phyloP scores from a whole-genome alignment of 2,888 invertebrate species.

The Dinocampus coccinellae region DNA sequence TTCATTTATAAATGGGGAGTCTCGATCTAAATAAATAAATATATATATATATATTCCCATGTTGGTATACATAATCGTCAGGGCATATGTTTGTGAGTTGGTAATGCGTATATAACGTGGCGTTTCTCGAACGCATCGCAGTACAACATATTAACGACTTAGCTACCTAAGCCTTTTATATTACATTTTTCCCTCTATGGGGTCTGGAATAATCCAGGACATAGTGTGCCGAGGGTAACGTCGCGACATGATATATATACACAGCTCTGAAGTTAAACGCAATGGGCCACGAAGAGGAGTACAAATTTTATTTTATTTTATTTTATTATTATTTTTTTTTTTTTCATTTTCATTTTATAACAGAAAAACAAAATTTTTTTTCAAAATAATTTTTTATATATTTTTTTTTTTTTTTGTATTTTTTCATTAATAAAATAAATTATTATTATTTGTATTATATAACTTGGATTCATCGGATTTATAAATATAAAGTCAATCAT shows the following conservation, averaged over 20 bases:
- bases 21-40: too few species aligned
- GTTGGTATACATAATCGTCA: constrained; percentile 31
- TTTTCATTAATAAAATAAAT: too few species aligned
- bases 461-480: not conserved
- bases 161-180: constrained; percentile 69
- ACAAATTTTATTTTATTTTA: too few species aligned
- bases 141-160: constrained; percentile 70
- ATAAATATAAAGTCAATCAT: constrained; percentile 13
- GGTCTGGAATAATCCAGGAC: constrained; percentile 66
- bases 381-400: too few species aligned
- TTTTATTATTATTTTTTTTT: too few species aligned
- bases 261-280: not conserved
- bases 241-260: not conserved
- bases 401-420: too few species aligned
- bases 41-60: not conserved
- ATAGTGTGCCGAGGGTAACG: constrained; percentile 47
- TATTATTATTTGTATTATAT: not conserved
- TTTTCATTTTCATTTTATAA: not conserved
- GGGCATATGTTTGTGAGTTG: constrained; percentile 64
- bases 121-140: constrained; percentile 56
- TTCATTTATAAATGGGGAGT: not conserved
- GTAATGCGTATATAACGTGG: constrained; percentile 67
- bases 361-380: too few species aligned
- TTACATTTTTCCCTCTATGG: constrained; percentile 70
- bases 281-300: constrained; percentile 18